Base-by-base conservation (phyloP, 2,888 invertebrate species). In the Patella depressa region DNA sequence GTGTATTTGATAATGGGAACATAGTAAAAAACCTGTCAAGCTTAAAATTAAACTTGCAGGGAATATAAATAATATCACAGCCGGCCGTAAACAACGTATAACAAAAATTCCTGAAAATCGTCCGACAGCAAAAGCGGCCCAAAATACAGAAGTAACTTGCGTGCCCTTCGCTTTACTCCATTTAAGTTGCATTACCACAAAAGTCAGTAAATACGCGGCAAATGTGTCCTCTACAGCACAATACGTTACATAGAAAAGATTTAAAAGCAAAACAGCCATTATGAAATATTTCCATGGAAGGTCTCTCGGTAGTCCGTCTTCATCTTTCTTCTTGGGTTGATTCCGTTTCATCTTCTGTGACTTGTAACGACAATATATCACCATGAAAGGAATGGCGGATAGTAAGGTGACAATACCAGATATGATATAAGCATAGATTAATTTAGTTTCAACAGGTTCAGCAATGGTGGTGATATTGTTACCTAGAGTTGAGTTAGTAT, bases 171-270 rank as follows among this genome's bases (percentile, higher is more conserved):
- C 77, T 70, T 89, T 89, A 4, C 86, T 80, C 83, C 91, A 87
- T 15, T 84, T 80, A 7, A 90, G 83, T 76, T 88, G 82, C 24
- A 87, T 85, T 1, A 91, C 87, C 11, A 89, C 84, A 81, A 90
- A 92, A 17, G 89, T 88, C 72, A 90, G 83, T 5, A 92, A 82
- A 55, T 90, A 88, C 19, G 88, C 88, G 0, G 90, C 90, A 83
- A 88, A 91, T 17, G 90, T 87, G 14, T 90, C 89, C 84, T 92
- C 92, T 24, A 89, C 87, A 12, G 90, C 89, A 78, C 90, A 87
- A 84, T 92, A 92, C 12, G 89, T 75, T 70, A 90, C 87, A 69
- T 89, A 89, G 69, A 92, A 88, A 14, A 90, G 19, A 71, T 88
- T 87, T 73, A 91, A 83, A 14, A 90, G 80, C 0, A 84, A 74